Conservation (phyloP, 1,140 invertebrate species). For the Monomorium pharaonis region DNA sequence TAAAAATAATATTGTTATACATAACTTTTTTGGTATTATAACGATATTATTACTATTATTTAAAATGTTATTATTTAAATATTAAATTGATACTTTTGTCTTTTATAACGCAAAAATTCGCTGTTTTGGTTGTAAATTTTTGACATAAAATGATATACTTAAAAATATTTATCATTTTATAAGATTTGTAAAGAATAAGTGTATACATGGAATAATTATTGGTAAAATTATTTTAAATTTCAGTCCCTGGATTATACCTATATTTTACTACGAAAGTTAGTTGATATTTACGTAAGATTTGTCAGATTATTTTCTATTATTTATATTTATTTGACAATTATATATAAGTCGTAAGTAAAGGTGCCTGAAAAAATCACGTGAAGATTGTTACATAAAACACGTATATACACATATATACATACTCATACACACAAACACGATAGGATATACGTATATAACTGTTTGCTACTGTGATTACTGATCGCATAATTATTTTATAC, state of each 20-base stretch:
- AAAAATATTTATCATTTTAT: not conserved
- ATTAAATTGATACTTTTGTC: constrained; percentile 12
- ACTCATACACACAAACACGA: constrained; percentile 41
- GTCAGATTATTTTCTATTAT: constrained; percentile 70
- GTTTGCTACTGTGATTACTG: constrained; percentile 75
- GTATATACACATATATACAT: not conserved
- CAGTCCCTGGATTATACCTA: constrained; percentile 45
- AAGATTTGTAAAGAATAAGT: not conserved
- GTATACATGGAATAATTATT: not conserved
- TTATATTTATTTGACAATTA: constrained; percentile 78
- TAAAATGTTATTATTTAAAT: not conserved
- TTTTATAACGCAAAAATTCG: not conserved
- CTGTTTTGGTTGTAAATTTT: not conserved
- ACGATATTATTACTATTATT: not conserved
- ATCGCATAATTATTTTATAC: constrained; percentile 71
- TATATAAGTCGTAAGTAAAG: constrained; percentile 72
- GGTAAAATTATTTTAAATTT: constrained; percentile 5
- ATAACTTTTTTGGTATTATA: not conserved
- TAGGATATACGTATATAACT: constrained; percentile 59
- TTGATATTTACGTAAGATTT: constrained; percentile 45
- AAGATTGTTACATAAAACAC: constrained; percentile 68
- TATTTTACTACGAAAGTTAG: constrained; percentile 53
- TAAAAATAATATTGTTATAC: not conserved
- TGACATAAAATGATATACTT: not conserved
- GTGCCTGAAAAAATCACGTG: constrained; percentile 76